Conservation (phyloP, 2,113 vertebrate species). For the Pycnonotus jocosus region DNA sequence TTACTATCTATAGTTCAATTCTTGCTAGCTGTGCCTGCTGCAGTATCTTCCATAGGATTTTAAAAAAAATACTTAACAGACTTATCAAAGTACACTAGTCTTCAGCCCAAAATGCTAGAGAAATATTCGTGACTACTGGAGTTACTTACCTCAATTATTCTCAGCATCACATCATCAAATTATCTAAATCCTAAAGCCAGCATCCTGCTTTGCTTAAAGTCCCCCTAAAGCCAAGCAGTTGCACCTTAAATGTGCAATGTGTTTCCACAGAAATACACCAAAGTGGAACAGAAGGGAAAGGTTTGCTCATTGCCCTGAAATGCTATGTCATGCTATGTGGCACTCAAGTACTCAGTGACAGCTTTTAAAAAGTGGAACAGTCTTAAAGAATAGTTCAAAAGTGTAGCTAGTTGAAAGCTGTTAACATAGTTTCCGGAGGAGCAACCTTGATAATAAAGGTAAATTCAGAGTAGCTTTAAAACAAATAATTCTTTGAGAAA, state of each 20-base stretch:
- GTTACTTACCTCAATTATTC: neutral
- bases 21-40: neutral
- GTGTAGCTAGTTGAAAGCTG: neutral
- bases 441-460: neutral
- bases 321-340: neutral
- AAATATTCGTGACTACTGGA: neutral
- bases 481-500: neutral
- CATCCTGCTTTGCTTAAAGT: neutral
- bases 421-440: neutral
- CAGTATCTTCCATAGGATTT: neutral
- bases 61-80: neutral
- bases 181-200: neutral
- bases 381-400: neutral
- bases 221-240: neutral
- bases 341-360: neutral
- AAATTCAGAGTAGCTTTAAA: neutral
- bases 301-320: neutral
- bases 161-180: neutral
- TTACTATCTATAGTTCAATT: neutral
- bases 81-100: neutral
- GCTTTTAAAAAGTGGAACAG: neutral
- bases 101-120: neutral
- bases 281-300: neutral
- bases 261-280: neutral
- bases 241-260: neutral